Evolutionary conservation across 2,888 invertebrate species (phyloP), one percentile per base, ranked within the genome.

Genomic region (Emmelina monodactyla): DNA sequence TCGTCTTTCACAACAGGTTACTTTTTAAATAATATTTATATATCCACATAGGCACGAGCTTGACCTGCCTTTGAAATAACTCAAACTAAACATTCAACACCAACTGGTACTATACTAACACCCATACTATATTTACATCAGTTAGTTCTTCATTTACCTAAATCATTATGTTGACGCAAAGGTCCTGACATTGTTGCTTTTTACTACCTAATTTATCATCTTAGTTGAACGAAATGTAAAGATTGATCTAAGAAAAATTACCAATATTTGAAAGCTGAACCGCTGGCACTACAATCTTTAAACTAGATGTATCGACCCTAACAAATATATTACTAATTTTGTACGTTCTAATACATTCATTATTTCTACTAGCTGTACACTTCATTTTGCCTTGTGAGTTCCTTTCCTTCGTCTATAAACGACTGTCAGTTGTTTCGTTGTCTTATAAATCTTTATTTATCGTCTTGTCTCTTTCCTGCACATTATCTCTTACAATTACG

Each of bases 241-340:
- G 58, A 64, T 63, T 61, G 56, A 54, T 56, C 59, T 69, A 68
- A 54, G 11, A 11, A 47, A 46, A 52, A 48, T 45, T 54, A 64
- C 78, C 78, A 78, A 79, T 79, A 79, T 79, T 79, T 55, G 78
- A 79, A 79, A 79, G 78, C 78, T 79, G 78, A 68, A 76, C 75
- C 58, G 67, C 60, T 62, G 59, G 51, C 55, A 53, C 71, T 72
- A 75, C 59, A 43, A 47, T 59, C 55, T 54, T 66, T 73, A 70
- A 58, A 42, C 68, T 73, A 72, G 57, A 61, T 62, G 65, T 67
- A 57, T 61, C 67, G 50, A 61, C 50, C 55, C 62, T 69, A 63
- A 62, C 58, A 50, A 45, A 62, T 56, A 64, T 64, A 48, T 47
- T 60, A 61, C 60, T 67, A 68, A 65, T 46, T 56, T 54, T 59